Evolutionary conservation across 1,140 invertebrate genomes (phyloP), one percentile per base, ranked within the genome.

Genomic region (Aleiodes sp.): DNA sequence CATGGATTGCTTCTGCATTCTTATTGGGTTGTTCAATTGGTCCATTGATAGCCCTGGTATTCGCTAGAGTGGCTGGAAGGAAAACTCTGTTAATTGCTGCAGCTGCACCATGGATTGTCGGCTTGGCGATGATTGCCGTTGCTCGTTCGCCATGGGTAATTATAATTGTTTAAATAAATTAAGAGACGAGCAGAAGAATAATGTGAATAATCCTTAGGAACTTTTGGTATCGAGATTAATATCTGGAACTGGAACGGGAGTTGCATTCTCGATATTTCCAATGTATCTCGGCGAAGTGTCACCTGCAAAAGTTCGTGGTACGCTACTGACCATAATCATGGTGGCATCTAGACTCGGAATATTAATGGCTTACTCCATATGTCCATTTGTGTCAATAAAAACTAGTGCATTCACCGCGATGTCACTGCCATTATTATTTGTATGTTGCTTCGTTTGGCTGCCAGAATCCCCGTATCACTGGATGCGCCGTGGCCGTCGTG

Each of bases 381-480:
- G 91, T 4, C 84, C 89, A 2, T 88, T 87, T 70, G 84, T 89
- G 2, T 88, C 86, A 26, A 88, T 88, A 39, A 83, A 87, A 28
- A 87, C 88, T 4, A 80, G 89, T 4, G 87, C 88, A 0, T 80
- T 88, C 29, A 84, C 88, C 35, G 88, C 87, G 28, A 82, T 88
- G 31, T 70, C 82, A 0, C 76, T 88, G 35, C 85, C 90, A 0
- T 80, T 89, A 1, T 71, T 91, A 1, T 89, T 90, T 63, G 80
- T 90, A 0, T 68, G 90, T 1, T 86, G 85, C 3, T 90, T 91
- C 75, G 84, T 87, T 28, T 89, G 88, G 69, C 87, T 93, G 80
- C 92, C 93, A 0, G 93, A 94, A 82, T 92, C 92, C 7, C 93
- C 93, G 0, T 90, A 93, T 70, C 92, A 89, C 73, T 86, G 88